Evolutionary conservation across 2,113 vertebrate genomes (phyloP), one percentile per base, ranked within the genome.

Genomic region (Helogale parvula): DNA sequence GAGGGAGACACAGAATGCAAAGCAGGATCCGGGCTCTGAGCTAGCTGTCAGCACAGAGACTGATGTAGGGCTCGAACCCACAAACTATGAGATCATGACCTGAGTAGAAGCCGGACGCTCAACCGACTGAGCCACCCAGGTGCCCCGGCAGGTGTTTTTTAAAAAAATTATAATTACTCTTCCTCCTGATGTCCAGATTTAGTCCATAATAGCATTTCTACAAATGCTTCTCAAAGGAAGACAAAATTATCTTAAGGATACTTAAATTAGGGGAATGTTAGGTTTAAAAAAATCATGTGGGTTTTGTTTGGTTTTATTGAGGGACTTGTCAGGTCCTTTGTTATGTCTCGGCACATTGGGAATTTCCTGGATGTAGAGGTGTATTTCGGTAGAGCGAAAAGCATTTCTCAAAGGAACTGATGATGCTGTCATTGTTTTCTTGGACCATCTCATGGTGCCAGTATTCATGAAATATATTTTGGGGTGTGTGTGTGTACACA

Each of bases 271-370:
- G 63, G 10, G 71, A 41, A 81, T 16, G 16, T 14, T 23, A 33
- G 65, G 2, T 66, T 63, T 63, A 71, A 31, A 93, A 94, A 88
- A 93, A 82, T 47, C 10, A 50, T 5, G 31, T 33, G 5, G 45
- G 3, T 5, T 21, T 60, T 88, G 16, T 68, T 85, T 33, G 83
- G 38, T 54, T 87, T 74, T 35, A 38, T 38, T 72, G 60, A 9
- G 25, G 83, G 17, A 80, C 50, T 96, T 86, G 45, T 93, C 93
- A 94, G 85, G 81, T 29, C 35, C 47, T 84, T 90, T 65, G n/a
- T 4, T 63, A 38, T 9, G 27, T 82, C 31, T 77, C 3, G 2
- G 5, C 0, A 50, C 47, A 12, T 11, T 35, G 38, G n/a, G 65
- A 47, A 27, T 52, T 17, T 84, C 38, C 31, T 45, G 57, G 29